Evolutionary conservation across 2,888 invertebrate genomes (phyloP), one percentile per base, ranked within the genome.

Genomic region (Synanthedon formicaeformis): DNA sequence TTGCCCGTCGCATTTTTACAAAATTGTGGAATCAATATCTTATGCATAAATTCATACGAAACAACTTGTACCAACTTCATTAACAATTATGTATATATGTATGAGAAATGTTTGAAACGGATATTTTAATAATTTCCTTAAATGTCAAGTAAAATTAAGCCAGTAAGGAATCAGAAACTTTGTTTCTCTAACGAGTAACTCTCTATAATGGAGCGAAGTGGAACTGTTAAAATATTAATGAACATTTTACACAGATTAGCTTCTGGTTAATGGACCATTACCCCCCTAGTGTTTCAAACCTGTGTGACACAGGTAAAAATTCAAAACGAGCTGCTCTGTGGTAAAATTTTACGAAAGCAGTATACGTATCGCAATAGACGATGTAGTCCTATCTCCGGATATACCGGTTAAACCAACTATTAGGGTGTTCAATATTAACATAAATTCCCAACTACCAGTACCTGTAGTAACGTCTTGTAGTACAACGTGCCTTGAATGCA

Each of bases 371-470:
- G 55, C 59, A 59, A 60, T 62, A 60, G 55, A 34, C 34, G 34
- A 34, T 59, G 60, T 58, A 57, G 58, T 53, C 55, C 54, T 57
- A 55, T 53, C 57, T 57, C 60, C 56, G 56, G 60, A 57, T 56
- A 59, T 61, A 59, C 63, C 62, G 61, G 62, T 58, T 56, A 53
- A 54, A 56, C 53, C 61, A 59, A 61, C 62, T 63, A 61, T 57
- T 60, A 58, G 61, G 62, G 63, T 64, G 65, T 63, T 65, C 63
- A 65, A 62, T 65, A 70, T 69, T 70, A 65, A 64, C 69, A 71
- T 71, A 71, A 71, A 70, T 69, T 68, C 61, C 56, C 63, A 34
- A 60, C 55, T 60, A 56, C 62, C 62, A 63, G 61, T 61, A 59
- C 57, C 53, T 56, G 57, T 60, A 58, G 62, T 60, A 65, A 61